These are phyloP conservation scores for Catostylus mosaicus DNA, from an alignment of 30 jellyfish, hydroid and myxozoan species.

Conservation along the genomic window DNA sequence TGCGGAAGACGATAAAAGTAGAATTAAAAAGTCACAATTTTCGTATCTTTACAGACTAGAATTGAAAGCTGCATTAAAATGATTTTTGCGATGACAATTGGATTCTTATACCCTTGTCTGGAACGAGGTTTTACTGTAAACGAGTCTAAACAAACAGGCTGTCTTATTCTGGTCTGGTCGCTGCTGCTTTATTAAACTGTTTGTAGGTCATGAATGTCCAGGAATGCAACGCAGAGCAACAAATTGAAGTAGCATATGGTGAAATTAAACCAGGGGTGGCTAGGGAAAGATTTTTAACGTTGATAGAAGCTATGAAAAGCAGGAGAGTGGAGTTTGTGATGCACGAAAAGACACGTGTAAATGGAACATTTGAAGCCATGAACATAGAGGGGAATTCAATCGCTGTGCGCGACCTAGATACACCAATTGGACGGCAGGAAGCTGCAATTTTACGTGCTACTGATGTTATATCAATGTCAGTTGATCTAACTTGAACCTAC, in stretches of 20 bases:
- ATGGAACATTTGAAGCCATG: constrained; percentile 22
- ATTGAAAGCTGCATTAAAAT: too few species aligned
- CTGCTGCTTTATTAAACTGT: too few species aligned
- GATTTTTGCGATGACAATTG: too few species aligned
- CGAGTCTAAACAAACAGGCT: too few species aligned
- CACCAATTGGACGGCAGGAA: constrained; percentile 49
- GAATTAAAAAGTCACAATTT: too few species aligned
- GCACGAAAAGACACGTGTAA: constrained; percentile 46
- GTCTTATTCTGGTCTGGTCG: too few species aligned
- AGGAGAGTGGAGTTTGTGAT: neutral
- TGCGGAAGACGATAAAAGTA: too few species aligned
- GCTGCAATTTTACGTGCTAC: constrained; percentile 37
- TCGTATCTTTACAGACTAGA: too few species aligned
- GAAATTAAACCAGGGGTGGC: constrained; percentile 14
- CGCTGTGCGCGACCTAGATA: constrained; percentile 34
- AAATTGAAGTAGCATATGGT: neutral
- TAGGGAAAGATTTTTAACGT: constrained; percentile 13
- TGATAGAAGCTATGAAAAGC: constrained; percentile 9
- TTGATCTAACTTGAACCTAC: neutral
- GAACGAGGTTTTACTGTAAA: too few species aligned
- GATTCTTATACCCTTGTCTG: too few species aligned
- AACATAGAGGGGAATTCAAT: constrained; percentile 16
- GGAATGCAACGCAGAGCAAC: too few species aligned
- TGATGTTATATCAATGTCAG: constrained; percentile 27
- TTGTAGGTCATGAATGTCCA: too few species aligned